Evolutionary conservation across 2,113 vertebrate genomes (phyloP), one percentile per base, ranked within the genome.

Genomic region (Malurus melanocephalus): DNA sequence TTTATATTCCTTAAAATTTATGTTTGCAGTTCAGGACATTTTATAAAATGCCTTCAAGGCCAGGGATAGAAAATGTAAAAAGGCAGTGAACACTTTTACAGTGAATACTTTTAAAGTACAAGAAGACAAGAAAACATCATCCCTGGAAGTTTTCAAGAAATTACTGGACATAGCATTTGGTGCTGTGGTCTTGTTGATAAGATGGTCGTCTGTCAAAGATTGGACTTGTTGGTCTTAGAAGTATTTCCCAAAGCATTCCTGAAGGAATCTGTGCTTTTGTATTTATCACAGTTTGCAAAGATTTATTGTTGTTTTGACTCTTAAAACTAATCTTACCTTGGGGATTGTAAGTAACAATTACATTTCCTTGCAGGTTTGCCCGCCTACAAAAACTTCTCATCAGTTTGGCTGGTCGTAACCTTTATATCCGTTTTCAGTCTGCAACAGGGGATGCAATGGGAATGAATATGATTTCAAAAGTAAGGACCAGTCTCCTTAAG

Each of bases 401-500:
- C 60, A 97, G 96, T 84, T 95, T 99, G 92, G 99, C 99, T 55
- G 98, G 99, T 51, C 98, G 98, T 75, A 99, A 99, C 75, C 98
- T 99, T 56, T 99, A 99, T 93, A 98, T 99, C 72, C 98, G 99
- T 55, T 99, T 99, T 65, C 98, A 99, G 86, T 98, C 99, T 64
- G 97, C 65, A 95, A 99, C 99, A 16, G 99, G 99, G 53, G 99
- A 99, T 86, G 99, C 99, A 40, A 99, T 99, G 99, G 99, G 99
- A 51, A 99, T 99, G 99, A 99, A 99, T 81, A 99, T 99, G 99
- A 98, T 99, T 87, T 99, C 99, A 19, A 99, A 99, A 98, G 99
- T 99, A 94, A 95, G 96, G 43, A 42, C 26, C 8, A 51, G 27
- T 59, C 4, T 16, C 61, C 43, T 69, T 40, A 22, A 73, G 11